Evolutionary conservation across 2,888 invertebrate genomes (phyloP), one percentile per base, ranked within the genome.

Genomic region (Artemia sinica): DNA sequence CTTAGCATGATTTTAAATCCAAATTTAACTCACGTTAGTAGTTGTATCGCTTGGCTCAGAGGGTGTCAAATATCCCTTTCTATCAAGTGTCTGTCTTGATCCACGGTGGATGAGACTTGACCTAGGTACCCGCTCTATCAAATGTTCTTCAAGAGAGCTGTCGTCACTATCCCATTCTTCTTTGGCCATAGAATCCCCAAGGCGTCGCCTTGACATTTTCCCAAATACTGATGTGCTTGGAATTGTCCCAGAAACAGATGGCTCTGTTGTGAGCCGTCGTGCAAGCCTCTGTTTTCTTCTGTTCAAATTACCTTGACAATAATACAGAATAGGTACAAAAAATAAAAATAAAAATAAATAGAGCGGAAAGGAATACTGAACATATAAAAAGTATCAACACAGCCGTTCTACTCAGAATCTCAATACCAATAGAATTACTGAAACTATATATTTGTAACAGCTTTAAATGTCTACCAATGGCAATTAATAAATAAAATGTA

Each of bases 81-180:
- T 65, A 18, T 70, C 70, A 18, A 70, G 58, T 11, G 66, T 68
- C 28, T 65, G 68, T 48, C 70, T 65, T 9, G 68, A 66, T 0
- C 68, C 70, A 14, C 70, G 66, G 11, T 51, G 66, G 48, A 50
- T 65, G 28, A n/a, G 9, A 8, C 14, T n/a, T 28, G 63, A 28
- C 11, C 63, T n/a, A 8, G 63, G n/a, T 58, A 8, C 63, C 8
- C 63, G 63, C 11, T 58, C 63, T n/a, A 58, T 18, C n/a, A n/a
- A 58, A n/a, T 28, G 63, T 8, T 58, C 63, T 8, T 58, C 63
- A 8, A 28, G 63, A 8, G 63, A 58, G 10, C 63, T 58, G 8
- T 58, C 63, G 63, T 58, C 63, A 28, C 63, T 58, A 28, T 58
- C 63, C 63, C 63, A 58, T 11, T 58, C 63, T 10, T n/a, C n/a